Percentiles rank a stretch among this genome's conserved stretches.
phyloP scores from a whole-genome alignment of 2,113 vertebrate species.

The Entosphenus tridentatus region DNA sequence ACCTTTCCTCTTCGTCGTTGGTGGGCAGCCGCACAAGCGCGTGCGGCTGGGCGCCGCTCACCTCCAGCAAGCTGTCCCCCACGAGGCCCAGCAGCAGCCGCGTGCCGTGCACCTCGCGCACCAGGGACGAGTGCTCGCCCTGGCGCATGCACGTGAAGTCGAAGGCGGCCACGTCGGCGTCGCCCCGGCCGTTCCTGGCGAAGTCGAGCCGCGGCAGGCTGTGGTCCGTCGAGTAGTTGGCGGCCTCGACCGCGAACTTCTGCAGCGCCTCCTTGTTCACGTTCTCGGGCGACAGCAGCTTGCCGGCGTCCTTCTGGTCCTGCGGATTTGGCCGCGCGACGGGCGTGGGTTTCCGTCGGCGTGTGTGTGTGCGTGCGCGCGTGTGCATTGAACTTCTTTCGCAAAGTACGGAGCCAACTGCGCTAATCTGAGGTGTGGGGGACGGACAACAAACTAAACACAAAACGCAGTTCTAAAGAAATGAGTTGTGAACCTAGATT shows the following conservation, averaged over 20 bases:
- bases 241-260: conserved; percentile 35
- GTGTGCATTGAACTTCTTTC: not conserved
- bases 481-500: not conserved
- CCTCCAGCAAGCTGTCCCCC: conserved; percentile 81
- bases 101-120: conserved; percentile 31
- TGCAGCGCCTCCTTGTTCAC: conserved; percentile 30
- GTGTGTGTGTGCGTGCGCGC: not conserved
- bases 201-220: conserved; percentile 37
- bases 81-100: conserved; percentile 39
- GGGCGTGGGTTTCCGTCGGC: not conserved
- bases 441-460: not conserved
- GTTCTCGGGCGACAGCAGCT: conserved; percentile 33
- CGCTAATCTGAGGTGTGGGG: not conserved
- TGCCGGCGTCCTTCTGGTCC: conserved; percentile 30
- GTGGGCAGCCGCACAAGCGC: conserved; percentile 59
- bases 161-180: conserved; percentile 43
- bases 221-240: conserved; percentile 38
- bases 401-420: not conserved
- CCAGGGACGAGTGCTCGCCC: conserved; percentile 41
- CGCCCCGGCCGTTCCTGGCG: conserved; percentile 20
- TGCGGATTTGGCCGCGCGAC: conserved; percentile 10
- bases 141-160: conserved; percentile 67
- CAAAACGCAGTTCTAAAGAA: not conserved
- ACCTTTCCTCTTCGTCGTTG: conserved; percentile 48
- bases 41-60: conserved; percentile 17